Percentiles rank a stretch among this genome's conserved stretches.
Evolutionary conservation across 2,113 vertebrate species (phyloP).

Genomic region (Nycticebus coucang): DNA sequence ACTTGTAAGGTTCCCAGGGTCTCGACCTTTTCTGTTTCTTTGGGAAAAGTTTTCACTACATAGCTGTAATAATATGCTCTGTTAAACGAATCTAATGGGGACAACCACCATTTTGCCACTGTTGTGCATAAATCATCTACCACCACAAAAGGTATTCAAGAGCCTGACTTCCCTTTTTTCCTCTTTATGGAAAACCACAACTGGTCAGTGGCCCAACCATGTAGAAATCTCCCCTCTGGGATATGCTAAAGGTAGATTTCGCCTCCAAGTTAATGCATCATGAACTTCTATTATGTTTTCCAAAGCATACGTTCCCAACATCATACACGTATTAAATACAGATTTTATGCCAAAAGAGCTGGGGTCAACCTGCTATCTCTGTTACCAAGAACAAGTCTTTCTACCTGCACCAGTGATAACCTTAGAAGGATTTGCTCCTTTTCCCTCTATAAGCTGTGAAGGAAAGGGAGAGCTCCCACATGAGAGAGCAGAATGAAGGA

Average conservation of each 20-base stretch:
- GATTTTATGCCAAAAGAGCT: not conserved
- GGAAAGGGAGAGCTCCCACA: not conserved
- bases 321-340: not conserved
- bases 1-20: too few relatives aligned
- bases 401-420: not conserved
- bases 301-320: not conserved
- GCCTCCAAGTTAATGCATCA: not conserved
- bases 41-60: not conserved
- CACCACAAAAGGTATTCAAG: fast-evolving
- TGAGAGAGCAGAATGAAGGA: not conserved
- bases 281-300: not conserved
- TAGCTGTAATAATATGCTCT: not conserved
- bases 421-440: not conserved
- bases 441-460: not conserved
- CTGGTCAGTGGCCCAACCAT: not conserved
- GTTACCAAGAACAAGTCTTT: not conserved
- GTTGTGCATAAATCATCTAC: too few relatives aligned
- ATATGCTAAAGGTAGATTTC: not conserved
- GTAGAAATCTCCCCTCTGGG: not conserved
- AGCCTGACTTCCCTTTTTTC: not conserved
- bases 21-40: too few relatives aligned
- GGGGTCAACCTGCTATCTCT: not conserved
- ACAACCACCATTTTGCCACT: fast-evolving
- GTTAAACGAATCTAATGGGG: not conserved
- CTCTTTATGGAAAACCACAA: not conserved